Evolutionary conservation across 2,113 vertebrate species (phyloP).

Genomic region (Trogon melanurus): DNA sequence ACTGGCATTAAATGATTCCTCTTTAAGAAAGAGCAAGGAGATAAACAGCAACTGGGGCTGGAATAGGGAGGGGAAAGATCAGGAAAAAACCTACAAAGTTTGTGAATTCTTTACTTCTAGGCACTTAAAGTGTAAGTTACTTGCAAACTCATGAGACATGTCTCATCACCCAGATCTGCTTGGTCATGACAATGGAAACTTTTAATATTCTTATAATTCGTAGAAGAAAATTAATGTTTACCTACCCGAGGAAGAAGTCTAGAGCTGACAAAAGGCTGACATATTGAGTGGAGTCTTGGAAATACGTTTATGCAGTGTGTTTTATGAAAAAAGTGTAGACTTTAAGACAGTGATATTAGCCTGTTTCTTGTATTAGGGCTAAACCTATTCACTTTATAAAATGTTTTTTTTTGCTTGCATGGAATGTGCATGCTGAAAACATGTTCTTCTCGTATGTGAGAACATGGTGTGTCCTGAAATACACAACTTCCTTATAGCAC

Average conservation of each 20-base stretch:
- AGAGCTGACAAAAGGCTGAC: background rate
- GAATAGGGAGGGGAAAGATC: rapidly evolving
- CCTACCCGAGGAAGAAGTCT: background rate
- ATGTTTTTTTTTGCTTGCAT: background rate
- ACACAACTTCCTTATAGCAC: background rate
- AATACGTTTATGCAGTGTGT: background rate
- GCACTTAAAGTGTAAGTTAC: background rate
- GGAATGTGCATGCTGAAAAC: background rate
- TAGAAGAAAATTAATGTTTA: background rate
- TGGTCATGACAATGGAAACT: rapidly evolving
- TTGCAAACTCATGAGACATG: background rate
- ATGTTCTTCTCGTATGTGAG: background rate
- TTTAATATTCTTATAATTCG: background rate
- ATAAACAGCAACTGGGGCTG: background rate
- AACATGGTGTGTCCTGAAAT: background rate
- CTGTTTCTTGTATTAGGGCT: background rate
- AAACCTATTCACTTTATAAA: background rate
- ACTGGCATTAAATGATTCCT: background rate
- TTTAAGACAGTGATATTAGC: background rate
- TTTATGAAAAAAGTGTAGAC: background rate
- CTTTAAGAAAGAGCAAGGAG: rapidly evolving
- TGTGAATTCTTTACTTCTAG: background rate
- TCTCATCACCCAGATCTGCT: background rate
- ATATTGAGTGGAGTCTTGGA: background rate
- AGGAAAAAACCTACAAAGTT: rapidly evolving